Evolutionary conservation across 1,140 invertebrate genomes (phyloP).

Genomic region (Ostrea edulis): DNA sequence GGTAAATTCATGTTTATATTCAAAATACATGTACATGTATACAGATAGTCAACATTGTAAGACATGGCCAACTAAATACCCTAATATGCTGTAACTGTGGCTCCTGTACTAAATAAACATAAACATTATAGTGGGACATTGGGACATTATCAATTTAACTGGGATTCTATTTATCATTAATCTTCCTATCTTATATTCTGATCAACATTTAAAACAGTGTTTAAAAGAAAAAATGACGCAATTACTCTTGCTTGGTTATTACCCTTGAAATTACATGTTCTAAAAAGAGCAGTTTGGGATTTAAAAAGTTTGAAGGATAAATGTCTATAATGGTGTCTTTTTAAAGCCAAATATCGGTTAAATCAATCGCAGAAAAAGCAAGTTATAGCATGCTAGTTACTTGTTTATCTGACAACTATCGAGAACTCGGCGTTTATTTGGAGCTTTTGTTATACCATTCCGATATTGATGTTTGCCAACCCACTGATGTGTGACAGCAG

Average conservation of each 20-base stretch:
- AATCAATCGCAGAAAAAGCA: constrained; percentile 20
- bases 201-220: no score
- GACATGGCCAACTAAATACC: no score
- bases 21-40: no score
- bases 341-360: constrained; percentile 28
- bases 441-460: neutral
- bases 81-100: no score
- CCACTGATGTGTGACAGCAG: neutral
- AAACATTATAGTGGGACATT: no score
- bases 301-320: constrained; percentile 36
- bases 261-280: neutral
- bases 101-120: no score
- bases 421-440: neutral
- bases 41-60: no score
- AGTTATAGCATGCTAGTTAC: neutral
- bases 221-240: no score
- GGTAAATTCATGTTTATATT: no score
- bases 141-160: no score
- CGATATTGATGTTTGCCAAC: constrained; percentile 1
- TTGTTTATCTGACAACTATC: constrained; percentile 6
- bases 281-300: neutral
- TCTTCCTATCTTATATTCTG: no score
- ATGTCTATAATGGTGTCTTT: neutral
- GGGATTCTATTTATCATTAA: no score
- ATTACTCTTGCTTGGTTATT: constrained; percentile 12